These are phyloP conservation scores for Akabosia matsudoensis DNA, from an alignment of 1,140 invertebrate genomes.

Conservation along the genomic window DNA sequence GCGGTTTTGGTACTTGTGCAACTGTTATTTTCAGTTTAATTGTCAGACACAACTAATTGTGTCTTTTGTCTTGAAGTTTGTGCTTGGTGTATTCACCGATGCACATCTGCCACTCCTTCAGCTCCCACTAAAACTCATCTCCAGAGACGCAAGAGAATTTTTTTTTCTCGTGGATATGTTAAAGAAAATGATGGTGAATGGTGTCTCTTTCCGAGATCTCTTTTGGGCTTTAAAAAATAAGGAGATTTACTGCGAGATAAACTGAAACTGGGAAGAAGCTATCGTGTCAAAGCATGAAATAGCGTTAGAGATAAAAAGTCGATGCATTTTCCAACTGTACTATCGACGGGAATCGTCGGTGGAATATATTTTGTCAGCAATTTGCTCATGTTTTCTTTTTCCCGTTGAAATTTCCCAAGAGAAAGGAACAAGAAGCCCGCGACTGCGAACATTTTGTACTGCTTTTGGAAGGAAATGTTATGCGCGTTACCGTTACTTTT, in stretches of 20 bases:
- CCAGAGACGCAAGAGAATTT: neutral
- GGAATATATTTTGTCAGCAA: neutral
- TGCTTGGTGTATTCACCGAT: neutral
- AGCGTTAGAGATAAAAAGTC: neutral
- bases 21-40: neutral
- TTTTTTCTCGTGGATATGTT: neutral
- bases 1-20: neutral
- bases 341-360: neutral
- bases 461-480: too few species aligned
- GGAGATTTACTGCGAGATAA: constrained; percentile 1
- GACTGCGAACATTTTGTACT: neutral
- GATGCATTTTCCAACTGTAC: neutral
- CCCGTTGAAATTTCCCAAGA: neutral
- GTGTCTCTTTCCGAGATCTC: neutral
- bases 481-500: too few species aligned
- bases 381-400: neutral
- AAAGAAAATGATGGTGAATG: neutral
- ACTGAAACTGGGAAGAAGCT: neutral
- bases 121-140: too few species aligned
- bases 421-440: neutral
- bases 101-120: too few species aligned
- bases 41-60: neutral
- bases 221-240: neutral
- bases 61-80: neutral
- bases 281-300: neutral